Base-by-base conservation (phyloP, 1,140 invertebrate species). In the Coenobita brevimanus region DNA sequence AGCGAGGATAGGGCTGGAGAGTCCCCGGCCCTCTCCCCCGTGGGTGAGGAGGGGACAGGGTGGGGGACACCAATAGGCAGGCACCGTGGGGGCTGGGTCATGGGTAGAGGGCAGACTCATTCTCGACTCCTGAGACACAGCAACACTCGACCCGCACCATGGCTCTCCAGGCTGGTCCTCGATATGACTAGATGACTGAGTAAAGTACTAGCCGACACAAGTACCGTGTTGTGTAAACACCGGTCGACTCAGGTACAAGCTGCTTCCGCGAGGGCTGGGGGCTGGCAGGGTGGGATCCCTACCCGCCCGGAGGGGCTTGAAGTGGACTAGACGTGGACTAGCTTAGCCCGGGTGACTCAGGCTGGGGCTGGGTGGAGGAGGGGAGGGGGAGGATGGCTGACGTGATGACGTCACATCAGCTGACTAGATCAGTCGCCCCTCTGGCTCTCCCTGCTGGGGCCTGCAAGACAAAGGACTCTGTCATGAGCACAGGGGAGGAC, bases 241-340 rank as follows among this genome's bases (percentile, higher is more conserved):
- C 17, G 17, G 46, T 6, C 46, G 46, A 50, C 46, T 50, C 62
- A 78, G 13, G 64, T 57, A 38, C 46, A 38, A 80, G 84, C 84
- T 87, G 75, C 75, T 69, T 41, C 30, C 64, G 8, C 24, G 64
- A 80, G 84, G 84, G 64, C 84, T 87, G 84, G 36, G 73, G 84
- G 73, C 82, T 54, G 82, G 21, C 46, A 41, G 69, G 82, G 10
- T 0, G 69, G 27, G 27, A 15, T 21, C n/a, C 36, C 69, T 27
- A 15, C 15, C 33, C 38, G 36, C 79, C 76, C 76, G 73, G 36
- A 38, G 8, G 3, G 41, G 24, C 30, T 27, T 24, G 38, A 54
- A 27, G 54, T 27, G 78, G 54, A 27, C 33, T 13, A 69, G 80
- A 62, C 21, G 8, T 60, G 79, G 54, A 64, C 60, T 75, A 80